Evolutionary conservation across 1,140 invertebrate genomes (phyloP).

Genomic region (Brachystomella parvula): DNA sequence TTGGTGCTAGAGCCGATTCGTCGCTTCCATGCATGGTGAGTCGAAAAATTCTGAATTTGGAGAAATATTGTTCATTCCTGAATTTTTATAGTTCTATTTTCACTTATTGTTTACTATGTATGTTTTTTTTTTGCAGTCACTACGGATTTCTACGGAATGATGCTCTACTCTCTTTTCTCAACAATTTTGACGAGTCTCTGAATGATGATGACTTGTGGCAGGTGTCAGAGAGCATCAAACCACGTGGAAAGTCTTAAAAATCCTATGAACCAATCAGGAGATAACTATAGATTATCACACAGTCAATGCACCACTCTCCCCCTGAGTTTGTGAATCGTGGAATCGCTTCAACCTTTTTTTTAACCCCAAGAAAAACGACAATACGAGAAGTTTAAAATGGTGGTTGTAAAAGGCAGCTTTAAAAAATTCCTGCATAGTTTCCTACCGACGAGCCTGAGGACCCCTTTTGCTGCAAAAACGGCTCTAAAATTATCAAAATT

Average conservation of each 20-base stretch:
- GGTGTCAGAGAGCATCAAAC: conserved; percentile 91
- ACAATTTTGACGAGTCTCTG: conserved; percentile 90
- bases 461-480: no score
- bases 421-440: no score
- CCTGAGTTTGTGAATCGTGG: neutral
- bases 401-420: no score
- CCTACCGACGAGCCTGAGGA: no score
- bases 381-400: neutral
- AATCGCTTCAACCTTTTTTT: neutral
- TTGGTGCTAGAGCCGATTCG: conserved; percentile 97
- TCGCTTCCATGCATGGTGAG: conserved; percentile 79
- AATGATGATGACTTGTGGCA: conserved; percentile 97
- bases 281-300: no score
- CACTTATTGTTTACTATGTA: conserved; percentile 22
- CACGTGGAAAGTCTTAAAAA: conserved; percentile 52
- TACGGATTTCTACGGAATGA: conserved; percentile 87
- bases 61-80: conserved; percentile 7
- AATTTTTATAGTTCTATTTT: conserved; percentile 1
- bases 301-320: no score
- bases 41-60: no score
- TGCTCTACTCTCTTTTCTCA: conserved; percentile 87
- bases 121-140: conserved; percentile 49
- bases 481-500: no score
- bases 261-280: no score
- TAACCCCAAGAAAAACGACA: neutral